A percentile compares a stretch with the other conserved stretches of the same genome.
Evolutionary conservation across 1,140 invertebrate species (phyloP).

Genomic region (Drosophila hydei): DNA sequence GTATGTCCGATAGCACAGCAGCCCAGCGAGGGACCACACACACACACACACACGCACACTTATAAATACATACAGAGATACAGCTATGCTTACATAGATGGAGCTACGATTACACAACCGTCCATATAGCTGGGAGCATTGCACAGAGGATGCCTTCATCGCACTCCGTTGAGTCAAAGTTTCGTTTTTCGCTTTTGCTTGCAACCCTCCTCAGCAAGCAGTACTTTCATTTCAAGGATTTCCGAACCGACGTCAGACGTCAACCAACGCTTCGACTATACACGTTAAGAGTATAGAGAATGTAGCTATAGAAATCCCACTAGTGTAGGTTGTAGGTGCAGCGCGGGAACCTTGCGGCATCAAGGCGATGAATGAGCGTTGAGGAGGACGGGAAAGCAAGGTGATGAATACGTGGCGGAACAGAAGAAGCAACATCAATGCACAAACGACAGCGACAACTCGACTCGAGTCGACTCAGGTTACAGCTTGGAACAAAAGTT

Average conservation of each 20-base stretch:
- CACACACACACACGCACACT: constrained; percentile 24
- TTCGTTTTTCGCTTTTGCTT: constrained; percentile 59
- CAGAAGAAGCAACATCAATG: constrained; percentile 71
- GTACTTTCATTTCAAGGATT: constrained; percentile 80
- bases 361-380: not conserved
- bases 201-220: constrained; percentile 53
- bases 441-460: constrained; percentile 41
- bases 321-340: constrained; percentile 59
- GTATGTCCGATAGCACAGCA: constrained; percentile 45
- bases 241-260: constrained; percentile 71
- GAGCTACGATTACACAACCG: constrained; percentile 64
- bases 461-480: constrained; percentile 54
- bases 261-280: constrained; percentile 55
- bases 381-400: not conserved
- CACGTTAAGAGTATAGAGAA: constrained; percentile 36
- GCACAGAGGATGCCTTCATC: constrained; percentile 50
- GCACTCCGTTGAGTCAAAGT: constrained; percentile 64
- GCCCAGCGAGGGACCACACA: constrained; percentile 52
- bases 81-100: constrained; percentile 20
- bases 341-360: constrained; percentile 2
- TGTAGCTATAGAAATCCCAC: constrained; percentile 65
- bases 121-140: constrained; percentile 62
- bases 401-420: constrained; percentile 13
- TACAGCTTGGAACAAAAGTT: constrained; percentile 59
- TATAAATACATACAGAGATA: constrained; percentile 23